Percentiles rank a stretch among this genome's conserved stretches.
phyloP scores from a whole-genome alignment of 2,888 invertebrate species.

The Tachystola acroxantha region DNA sequence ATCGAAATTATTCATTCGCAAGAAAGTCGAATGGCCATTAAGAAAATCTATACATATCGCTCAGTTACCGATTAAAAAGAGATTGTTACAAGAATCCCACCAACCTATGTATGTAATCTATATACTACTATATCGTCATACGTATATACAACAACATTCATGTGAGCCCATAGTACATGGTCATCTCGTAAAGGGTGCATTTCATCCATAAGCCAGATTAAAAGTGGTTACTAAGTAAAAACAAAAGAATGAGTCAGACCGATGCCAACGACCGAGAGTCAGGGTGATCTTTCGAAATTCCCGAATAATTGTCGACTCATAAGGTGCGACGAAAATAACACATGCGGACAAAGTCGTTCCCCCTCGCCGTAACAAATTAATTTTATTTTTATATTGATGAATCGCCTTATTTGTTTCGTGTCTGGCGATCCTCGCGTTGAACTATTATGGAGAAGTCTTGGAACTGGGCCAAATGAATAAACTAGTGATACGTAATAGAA shows the following conservation, averaged over 20 bases:
- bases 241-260: conserved; percentile 70
- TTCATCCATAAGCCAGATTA: conserved; percentile 9
- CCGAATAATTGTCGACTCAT: conserved; percentile 65
- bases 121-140: too few relatives aligned
- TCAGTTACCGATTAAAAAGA: too few relatives aligned
- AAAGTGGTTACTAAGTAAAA: conserved; percentile 41
- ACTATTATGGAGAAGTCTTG: conserved; percentile 19
- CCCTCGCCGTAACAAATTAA: conserved; percentile 59
- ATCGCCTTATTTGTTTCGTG: conserved; percentile 56
- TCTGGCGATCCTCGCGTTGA: conserved; percentile 12
- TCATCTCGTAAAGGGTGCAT: not conserved
- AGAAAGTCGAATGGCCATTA: too few relatives aligned
- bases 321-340: conserved; percentile 72
- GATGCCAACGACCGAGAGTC: conserved; percentile 64
- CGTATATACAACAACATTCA: too few relatives aligned
- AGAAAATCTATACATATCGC: too few relatives aligned
- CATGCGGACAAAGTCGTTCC: conserved; percentile 52
- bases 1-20: too few relatives aligned
- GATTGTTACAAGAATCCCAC: too few relatives aligned
- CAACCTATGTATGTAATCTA: too few relatives aligned
- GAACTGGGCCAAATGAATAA: conserved; percentile 12
- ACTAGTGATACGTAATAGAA: not conserved
- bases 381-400: conserved; percentile 73
- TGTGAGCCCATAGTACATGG: not conserved
- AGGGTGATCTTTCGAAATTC: conserved; percentile 76